Evolutionary conservation across 2,113 vertebrate genomes (phyloP).

Genomic region (Picathartes gymnocephalus): DNA sequence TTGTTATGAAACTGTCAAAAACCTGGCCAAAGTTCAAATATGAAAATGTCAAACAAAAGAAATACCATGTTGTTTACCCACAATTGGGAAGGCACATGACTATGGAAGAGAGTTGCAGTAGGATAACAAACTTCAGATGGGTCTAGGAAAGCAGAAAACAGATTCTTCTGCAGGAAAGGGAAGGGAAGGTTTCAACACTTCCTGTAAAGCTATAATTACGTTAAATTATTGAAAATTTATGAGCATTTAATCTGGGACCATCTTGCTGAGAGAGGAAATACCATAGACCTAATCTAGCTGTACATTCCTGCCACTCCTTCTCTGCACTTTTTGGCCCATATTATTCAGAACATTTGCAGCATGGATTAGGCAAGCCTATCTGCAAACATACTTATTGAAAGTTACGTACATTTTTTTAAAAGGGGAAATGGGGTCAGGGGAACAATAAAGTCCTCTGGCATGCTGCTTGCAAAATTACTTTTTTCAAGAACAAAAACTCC

Average conservation of each 20-base stretch:
- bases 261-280: constrained; percentile 40
- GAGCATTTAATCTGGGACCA: background rate
- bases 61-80: background rate
- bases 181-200: background rate
- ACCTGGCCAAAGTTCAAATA: background rate
- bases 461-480: background rate
- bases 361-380: background rate
- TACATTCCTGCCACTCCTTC: constrained; percentile 51
- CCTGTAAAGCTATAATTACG: background rate
- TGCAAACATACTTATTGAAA: background rate
- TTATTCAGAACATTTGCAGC: background rate
- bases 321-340: background rate
- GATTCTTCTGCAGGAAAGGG: background rate
- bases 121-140: background rate
- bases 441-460: background rate
- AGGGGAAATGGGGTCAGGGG: background rate
- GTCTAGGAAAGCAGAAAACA: background rate
- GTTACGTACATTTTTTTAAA: background rate
- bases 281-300: background rate
- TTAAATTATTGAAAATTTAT: background rate
- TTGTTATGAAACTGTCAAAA: background rate
- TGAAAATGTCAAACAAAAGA: background rate
- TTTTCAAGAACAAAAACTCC: background rate
- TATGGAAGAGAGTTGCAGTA: background rate
- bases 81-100: background rate